Conservation (phyloP, 1,140 invertebrate genomes). For the Aleiodes sp. region DNA sequence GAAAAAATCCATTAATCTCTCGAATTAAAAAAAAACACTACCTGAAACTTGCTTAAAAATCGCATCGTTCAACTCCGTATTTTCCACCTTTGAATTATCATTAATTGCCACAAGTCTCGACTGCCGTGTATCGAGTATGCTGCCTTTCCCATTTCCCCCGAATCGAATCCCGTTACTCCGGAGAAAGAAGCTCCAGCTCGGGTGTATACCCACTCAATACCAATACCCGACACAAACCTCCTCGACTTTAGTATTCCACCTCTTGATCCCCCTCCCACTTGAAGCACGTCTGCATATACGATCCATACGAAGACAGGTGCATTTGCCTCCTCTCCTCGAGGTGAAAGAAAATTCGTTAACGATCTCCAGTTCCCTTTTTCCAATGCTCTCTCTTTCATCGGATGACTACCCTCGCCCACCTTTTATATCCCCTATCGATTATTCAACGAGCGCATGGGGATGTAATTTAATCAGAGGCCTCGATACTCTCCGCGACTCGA, state of each 20-base stretch:
- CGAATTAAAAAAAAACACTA: no score
- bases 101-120: neutral
- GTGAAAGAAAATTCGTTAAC: constrained; percentile 36
- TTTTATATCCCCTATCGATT: constrained; percentile 39
- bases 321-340: constrained; percentile 5
- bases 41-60: no score
- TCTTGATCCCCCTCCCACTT: neutral
- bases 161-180: no score
- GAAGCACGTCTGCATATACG: neutral
- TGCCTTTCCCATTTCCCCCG: no score
- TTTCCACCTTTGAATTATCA: neutral
- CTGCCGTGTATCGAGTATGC: neutral
- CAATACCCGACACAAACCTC: neutral
- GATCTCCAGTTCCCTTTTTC: constrained; percentile 15
- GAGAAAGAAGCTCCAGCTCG: no score
- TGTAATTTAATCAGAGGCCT: constrained; percentile 39
- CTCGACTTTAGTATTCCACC: neutral
- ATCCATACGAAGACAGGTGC: constrained; percentile 21
- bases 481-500: constrained; percentile 32
- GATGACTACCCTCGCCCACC: constrained; percentile 27
- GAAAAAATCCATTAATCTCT: no score
- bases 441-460: constrained; percentile 38
- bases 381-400: neutral
- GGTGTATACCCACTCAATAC: neutral
- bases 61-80: neutral